Base-by-base conservation (phyloP, 1,140 invertebrate genomes). In the Drosophila azteca region DNA sequence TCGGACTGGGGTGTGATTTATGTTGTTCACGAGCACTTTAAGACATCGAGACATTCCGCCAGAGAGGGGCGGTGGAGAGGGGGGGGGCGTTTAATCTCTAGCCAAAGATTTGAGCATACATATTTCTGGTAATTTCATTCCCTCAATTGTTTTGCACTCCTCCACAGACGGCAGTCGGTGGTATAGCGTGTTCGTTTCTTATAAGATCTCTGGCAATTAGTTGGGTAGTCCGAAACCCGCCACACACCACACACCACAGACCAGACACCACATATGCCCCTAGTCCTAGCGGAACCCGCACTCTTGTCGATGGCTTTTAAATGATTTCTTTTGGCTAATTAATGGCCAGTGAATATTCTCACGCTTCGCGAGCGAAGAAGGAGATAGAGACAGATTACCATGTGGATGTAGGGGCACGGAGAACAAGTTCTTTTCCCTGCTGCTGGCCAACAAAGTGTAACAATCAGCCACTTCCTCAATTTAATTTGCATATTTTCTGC, bases 281-380 rank as follows among this genome's bases (percentile, higher is more conserved):
- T 45, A 15, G 31, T 44, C 11, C 50, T 20, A 50, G 46, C 55
- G 22, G 31, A 41, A 51, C 50, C 52, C 66, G 66, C 62, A 66
- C 55, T 39, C 35, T 39, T 39, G 35, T 61, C 75, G 82, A 87
- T 87, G 77, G 66, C 51, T 62, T 76, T 69, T 35, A 75, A 81
- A 74, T 77, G 67, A 84, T 84, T 85, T 64, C 72, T 46, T 48
- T 9, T 59, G 48, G 64, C 83, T 88, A 87, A 87, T 87, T 87
- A 87, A 87, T 88, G 82, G 83, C 62, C 79, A 79, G 75, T 64
- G 83, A 82, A 82, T 87, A 88, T 87, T 87, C 82, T 87, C 82
- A 87, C 82, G 83, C 82, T 82, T 87, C 26, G 52, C 44, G n/a
- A 63, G 41, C 26, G 24, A 22, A 55, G 39, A 43, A 43, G 13